A percentile compares a stretch with the other conserved stretches of the same genome.
Evolutionary conservation across 2,113 vertebrate species (phyloP).

Genomic region (Rhegmatorhina hoffmannsi): DNA sequence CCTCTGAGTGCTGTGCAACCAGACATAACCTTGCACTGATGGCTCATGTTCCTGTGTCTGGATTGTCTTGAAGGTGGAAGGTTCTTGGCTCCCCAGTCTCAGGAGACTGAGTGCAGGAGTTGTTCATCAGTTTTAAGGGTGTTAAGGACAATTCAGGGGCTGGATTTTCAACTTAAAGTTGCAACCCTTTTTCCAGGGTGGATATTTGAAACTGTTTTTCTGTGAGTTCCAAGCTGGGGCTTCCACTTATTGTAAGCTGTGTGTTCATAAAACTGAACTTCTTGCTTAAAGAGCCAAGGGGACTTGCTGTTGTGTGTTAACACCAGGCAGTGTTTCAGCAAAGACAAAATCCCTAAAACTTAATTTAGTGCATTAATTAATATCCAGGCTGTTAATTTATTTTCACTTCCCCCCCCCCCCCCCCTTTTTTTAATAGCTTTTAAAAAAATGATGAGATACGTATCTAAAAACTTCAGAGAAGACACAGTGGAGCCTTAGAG

Average conservation of each 20-base stretch:
- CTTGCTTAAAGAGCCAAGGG: background rate
- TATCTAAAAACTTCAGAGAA: background rate
- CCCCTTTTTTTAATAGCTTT: background rate
- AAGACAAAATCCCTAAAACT: background rate
- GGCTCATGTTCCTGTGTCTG: rapidly evolving
- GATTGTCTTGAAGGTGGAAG: background rate
- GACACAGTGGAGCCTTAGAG: background rate
- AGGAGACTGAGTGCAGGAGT: background rate
- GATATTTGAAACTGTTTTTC: background rate
- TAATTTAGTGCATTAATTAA: background rate
- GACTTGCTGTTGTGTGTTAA: background rate
- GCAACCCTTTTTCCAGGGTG: background rate
- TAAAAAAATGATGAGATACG: rapidly evolving
- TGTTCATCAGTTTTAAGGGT: background rate
- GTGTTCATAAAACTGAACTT: background rate
- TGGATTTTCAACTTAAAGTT: background rate
- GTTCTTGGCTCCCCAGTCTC: background rate
- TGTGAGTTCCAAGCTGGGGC: background rate
- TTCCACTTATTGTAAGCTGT: background rate
- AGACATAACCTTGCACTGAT: background rate
- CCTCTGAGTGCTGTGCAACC: background rate
- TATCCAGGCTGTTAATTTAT: background rate
- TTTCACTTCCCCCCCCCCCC: background rate
- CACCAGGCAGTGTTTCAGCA: background rate
- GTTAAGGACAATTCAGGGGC: background rate